Base-by-base conservation (phyloP, 2,797 vertebrate genomes). In the Chiroxiphia lanceolata region DNA sequence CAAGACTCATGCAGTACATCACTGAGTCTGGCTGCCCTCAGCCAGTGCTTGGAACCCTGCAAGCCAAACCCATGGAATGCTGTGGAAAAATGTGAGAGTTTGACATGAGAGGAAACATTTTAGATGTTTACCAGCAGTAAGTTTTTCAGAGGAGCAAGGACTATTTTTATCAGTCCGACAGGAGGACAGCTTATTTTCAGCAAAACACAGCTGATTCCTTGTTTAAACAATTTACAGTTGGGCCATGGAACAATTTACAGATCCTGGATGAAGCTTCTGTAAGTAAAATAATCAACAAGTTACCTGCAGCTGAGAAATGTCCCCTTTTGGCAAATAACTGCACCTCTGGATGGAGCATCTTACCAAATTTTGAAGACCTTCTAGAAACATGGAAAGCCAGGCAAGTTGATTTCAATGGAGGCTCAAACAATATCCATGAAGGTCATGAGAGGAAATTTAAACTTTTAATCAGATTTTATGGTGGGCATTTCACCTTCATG, bases 371-470 rank as follows among this genome's bases (percentile, higher is more conserved):
- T 87, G 40, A 70, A 90, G 22, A 59, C 23, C n/a, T 75, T 42
- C 61, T 21, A 63, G 40, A 91, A 74, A 77, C 38, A 69, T 19
- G 29, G 60, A 63, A 83, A 60, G 29, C 27, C 31, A 82, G 27
- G 42, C 27, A 68, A 89, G 20, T 2, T 13, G 47, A 40, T 84
- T 82, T 69, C 86, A 76, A 0, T 9, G 44, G 13, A 68, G 20
- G 12, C 11, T 76, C 54, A 79, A 65, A 82, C 26, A 74, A 56
- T 9, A 84, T 12, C 38, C 33, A 69, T 20, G 8, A 33, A 57
- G 9, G 33, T 25, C 22, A 22, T 2, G 2, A n/a, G 0, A 60
- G 40, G n/a, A 70, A 85, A 74, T 42, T 0, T 0, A 38, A 7
- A 18, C 15, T 84, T 77, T 31, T 44, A 33, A 61, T 31, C 20